These are phyloP conservation scores for Momotus momota DNA, from an alignment of 2,797 vertebrate species.

Conservation along the genomic window DNA sequence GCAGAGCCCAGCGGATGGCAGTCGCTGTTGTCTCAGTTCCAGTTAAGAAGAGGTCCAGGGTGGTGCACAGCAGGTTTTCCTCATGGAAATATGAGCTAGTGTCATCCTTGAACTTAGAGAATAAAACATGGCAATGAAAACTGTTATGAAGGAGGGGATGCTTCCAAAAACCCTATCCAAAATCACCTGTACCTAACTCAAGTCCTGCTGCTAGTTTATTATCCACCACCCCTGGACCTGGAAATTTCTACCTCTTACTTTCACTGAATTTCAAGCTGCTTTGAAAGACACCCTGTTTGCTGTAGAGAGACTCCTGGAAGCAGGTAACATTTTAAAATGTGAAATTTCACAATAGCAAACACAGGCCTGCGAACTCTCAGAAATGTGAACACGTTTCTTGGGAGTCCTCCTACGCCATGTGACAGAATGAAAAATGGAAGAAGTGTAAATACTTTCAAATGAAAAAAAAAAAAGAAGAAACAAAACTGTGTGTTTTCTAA, in stretches of 20 bases:
- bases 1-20: conserved; percentile 87
- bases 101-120: conserved; percentile 45
- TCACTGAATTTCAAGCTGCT: neutral
- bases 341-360: conserved; percentile 28
- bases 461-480: neutral
- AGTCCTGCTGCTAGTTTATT: neutral
- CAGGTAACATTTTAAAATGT: conserved; percentile 8
- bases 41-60: conserved; percentile 90
- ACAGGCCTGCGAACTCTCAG: neutral
- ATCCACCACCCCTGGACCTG: neutral
- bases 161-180: neutral
- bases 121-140: neutral
- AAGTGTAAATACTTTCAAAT: conserved; percentile 47
- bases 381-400: neutral
- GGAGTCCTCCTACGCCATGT: neutral
- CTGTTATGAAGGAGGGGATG: neutral
- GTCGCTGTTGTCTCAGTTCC: conserved; percentile 89
- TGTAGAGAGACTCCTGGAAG: neutral
- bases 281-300: neutral
- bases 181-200: rapidly evolving
- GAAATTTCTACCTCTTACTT: neutral
- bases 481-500: neutral
- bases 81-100: conserved; percentile 81
- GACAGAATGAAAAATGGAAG: conserved; percentile 30
- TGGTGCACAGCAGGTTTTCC: conserved; percentile 83